Evolutionary conservation across 53 echinoderm and acorn worm species (phyloP).

Genomic region (Mesocentrotus franciscanus): DNA sequence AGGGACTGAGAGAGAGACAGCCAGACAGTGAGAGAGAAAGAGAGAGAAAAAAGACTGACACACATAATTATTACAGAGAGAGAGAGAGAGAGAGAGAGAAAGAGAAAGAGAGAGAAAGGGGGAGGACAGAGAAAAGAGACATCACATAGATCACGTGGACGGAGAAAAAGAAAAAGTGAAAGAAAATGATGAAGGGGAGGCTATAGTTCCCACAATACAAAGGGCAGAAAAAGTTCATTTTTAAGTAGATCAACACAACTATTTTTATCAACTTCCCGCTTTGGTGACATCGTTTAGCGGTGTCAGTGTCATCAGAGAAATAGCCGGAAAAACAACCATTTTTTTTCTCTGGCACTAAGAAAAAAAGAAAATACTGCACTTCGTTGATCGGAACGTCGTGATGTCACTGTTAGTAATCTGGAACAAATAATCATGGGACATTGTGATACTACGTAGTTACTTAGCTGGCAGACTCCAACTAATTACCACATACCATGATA

Average conservation of each 20-base stretch:
- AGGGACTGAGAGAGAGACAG: not conserved
- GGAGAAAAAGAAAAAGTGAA: not conserved
- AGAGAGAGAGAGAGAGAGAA: not conserved
- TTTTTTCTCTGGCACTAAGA: not conserved
- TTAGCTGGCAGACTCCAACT: too few species aligned
- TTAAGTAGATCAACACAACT: not conserved
- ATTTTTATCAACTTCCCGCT: conserved; percentile 3
- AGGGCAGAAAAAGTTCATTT: not conserved
- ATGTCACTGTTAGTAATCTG: too few species aligned
- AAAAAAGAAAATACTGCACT: not conserved
- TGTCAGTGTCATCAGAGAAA: not conserved
- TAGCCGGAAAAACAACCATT: not conserved
- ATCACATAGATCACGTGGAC: not conserved
- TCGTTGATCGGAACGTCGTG: not conserved
- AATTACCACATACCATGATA: too few species aligned
- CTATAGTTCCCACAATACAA: not conserved
- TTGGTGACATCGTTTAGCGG: not conserved
- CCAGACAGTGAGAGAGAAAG: not conserved
- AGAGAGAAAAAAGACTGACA: too few species aligned
- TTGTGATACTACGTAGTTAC: too few species aligned
- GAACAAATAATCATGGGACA: too few species aligned
- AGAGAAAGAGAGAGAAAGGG: not conserved
- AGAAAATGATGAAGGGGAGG: not conserved
- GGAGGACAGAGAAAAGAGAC: not conserved
- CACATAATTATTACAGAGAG: not conserved